Percentiles rank a stretch among this genome's conserved stretches.
Evolutionary conservation across 2,113 vertebrate genomes (phyloP).

Genomic region (Dendrocopos noguchii): DNA sequence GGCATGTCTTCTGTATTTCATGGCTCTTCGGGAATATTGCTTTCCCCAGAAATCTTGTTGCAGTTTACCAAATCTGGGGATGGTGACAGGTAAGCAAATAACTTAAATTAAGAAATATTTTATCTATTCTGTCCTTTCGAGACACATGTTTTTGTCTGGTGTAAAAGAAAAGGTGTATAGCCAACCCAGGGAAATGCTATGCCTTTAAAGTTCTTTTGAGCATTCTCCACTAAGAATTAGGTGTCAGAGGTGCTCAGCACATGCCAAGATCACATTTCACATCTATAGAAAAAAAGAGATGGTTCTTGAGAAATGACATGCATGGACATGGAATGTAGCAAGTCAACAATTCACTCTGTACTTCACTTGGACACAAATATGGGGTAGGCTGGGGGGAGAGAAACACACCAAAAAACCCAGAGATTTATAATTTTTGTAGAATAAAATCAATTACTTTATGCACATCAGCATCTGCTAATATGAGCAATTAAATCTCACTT

Average conservation of each 20-base stretch:
- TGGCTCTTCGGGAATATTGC: not conserved
- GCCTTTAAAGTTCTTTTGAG: not conserved
- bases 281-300: not conserved
- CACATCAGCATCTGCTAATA: not conserved
- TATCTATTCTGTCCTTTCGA: not conserved
- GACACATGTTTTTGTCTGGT: not conserved
- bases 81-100: not conserved
- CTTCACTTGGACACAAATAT: not conserved
- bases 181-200: not conserved
- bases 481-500: constrained; percentile 33
- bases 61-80: not conserved
- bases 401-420: not conserved
- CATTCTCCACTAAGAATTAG: not conserved
- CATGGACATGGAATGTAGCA: not conserved
- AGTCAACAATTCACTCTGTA: not conserved
- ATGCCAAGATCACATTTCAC: not conserved
- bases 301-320: not conserved
- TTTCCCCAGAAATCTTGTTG: not conserved
- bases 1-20: not conserved
- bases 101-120: not conserved
- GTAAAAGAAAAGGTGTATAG: not conserved
- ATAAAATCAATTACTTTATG: not conserved
- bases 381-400: not conserved
- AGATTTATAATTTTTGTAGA: not conserved
- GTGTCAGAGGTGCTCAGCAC: not conserved